These are phyloP conservation scores for Ctenomys sociabilis DNA, from an alignment of 2,113 vertebrate genomes.

Conservation along the genomic window DNA sequence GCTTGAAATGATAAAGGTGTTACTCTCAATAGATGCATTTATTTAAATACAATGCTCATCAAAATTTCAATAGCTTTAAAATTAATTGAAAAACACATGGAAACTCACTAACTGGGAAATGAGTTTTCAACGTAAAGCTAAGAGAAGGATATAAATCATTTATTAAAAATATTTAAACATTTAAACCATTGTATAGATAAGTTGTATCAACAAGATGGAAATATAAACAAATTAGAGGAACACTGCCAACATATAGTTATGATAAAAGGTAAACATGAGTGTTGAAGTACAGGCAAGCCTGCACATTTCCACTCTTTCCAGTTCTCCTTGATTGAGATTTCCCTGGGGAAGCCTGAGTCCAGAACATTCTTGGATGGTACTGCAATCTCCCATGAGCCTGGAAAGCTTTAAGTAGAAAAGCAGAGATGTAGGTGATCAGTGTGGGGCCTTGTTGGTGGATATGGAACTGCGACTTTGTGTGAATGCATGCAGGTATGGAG, in stretches of 20 bases:
- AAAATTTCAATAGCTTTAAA: background rate
- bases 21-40: background rate
- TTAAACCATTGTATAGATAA: background rate
- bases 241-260: background rate
- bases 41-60: background rate
- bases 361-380: background rate
- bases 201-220: background rate
- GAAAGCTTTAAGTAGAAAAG: background rate
- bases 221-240: background rate
- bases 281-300: background rate
- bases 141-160: background rate
- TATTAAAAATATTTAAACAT: background rate
- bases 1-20: background rate
- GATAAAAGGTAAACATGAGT: background rate
- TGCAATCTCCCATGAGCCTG: too few relatives aligned
- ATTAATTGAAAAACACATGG: background rate
- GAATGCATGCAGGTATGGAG: accelerated
- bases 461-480: background rate
- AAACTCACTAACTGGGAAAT: background rate
- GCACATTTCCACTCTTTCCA: background rate
- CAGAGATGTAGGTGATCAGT: background rate
- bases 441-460: background rate
- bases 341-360: background rate
- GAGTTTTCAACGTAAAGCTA: background rate
- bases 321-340: background rate